Conservation (phyloP, 2,888 invertebrate genomes). For the Parnassius glacialis region DNA sequence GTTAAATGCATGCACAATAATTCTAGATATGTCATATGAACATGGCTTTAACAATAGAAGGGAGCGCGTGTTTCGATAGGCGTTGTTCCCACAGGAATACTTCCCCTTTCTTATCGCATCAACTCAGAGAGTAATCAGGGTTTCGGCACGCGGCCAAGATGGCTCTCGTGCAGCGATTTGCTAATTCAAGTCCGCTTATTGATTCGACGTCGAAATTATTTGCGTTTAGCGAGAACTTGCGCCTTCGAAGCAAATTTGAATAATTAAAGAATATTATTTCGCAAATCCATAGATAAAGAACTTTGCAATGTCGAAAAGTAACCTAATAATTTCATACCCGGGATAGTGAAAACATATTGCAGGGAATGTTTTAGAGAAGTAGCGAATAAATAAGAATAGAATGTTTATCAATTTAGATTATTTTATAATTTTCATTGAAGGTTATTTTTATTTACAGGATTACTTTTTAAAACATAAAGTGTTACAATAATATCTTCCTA, state of each 20-base stretch:
- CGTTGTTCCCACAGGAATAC: neutral
- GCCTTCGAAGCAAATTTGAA: neutral
- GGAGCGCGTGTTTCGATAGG: neutral
- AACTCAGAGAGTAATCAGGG: neutral
- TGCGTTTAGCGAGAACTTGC: neutral
- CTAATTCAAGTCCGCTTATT: neutral
- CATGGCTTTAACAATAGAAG: neutral
- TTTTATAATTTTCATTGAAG: too few species aligned
- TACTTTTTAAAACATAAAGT: too few species aligned
- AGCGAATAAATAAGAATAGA: too few species aligned
- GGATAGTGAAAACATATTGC: too few species aligned
- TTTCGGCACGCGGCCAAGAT: constrained; percentile 6
- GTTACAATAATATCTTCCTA: too few species aligned
- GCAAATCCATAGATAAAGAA: neutral
- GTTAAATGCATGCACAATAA: too few species aligned
- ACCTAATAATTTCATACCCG: too few species aligned
- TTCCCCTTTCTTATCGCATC: constrained; percentile 4
- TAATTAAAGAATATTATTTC: neutral
- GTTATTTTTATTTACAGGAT: too few species aligned
- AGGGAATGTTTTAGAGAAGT: too few species aligned
- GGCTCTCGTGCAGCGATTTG: constrained; percentile 8
- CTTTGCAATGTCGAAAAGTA: too few species aligned
- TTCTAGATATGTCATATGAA: too few species aligned
- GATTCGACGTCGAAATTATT: constrained; percentile 1
- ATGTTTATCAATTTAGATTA: too few species aligned